A percentile compares a stretch with the other conserved stretches of the same genome.
These are phyloP conservation scores for Setophaga coronata DNA, from an alignment of 2,113 vertebrate species.

Conservation along the genomic window DNA sequence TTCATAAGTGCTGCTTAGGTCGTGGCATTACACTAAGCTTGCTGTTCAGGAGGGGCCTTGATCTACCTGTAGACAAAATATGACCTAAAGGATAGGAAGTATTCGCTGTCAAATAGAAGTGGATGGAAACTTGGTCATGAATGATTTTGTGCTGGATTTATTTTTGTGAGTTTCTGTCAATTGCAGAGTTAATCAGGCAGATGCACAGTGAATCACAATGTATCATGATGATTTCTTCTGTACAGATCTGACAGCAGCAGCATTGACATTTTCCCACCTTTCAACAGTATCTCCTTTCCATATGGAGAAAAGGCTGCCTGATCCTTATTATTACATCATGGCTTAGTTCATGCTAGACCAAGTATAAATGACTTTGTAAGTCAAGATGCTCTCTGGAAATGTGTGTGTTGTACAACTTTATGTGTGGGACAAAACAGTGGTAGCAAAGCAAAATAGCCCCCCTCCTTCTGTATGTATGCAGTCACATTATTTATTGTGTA, in stretches of 20 bases:
- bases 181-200: background rate
- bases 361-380: background rate
- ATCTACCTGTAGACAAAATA: background rate
- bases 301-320: background rate
- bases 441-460: background rate
- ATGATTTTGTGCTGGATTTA: background rate
- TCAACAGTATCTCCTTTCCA: background rate
- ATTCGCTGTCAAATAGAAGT: background rate
- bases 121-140: background rate
- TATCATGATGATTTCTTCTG: background rate
- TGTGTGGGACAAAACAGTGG: background rate
- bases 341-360: background rate
- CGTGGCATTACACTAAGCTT: background rate
- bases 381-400: background rate
- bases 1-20: background rate
- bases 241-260: background rate
- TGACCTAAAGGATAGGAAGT: background rate
- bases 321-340: background rate
- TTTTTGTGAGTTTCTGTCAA: background rate
- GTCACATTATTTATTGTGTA: background rate
- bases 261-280: background rate
- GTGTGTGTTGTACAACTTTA: background rate
- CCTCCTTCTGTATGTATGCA: background rate
- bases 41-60: background rate
- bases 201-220: rapidly evolving